Percentiles rank a stretch among this genome's conserved stretches.
phyloP scores from a whole-genome alignment of 2,888 invertebrate genomes.

The Drosophila trichaetosa region DNA sequence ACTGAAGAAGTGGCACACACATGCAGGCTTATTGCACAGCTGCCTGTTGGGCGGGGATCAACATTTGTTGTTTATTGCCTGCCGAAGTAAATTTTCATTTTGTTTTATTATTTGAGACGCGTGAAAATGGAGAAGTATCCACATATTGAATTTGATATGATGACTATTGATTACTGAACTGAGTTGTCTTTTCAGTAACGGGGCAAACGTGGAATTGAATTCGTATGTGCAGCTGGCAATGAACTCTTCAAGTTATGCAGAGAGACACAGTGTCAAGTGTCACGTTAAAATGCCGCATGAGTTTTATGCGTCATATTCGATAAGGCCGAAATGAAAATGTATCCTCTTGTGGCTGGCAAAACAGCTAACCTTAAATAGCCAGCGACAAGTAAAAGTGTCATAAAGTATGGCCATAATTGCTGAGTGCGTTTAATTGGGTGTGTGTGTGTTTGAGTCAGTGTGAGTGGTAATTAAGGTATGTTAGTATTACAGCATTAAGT shows the following conservation, averaged over 20 bases:
- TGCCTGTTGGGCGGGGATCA: conserved; percentile 34
- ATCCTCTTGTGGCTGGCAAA: conserved; percentile 19
- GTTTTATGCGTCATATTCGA: conserved; percentile 60
- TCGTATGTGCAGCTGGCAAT: conserved; percentile 19
- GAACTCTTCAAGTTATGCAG: conserved; percentile 48
- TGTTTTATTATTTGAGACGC: conserved; percentile 63
- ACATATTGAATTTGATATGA: conserved; percentile 71
- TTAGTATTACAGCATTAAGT: background rate
- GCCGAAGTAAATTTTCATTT: conserved; percentile 76
- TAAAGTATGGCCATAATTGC: conserved; percentile 55
- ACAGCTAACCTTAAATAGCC: background rate
- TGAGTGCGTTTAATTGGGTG: conserved; percentile 54
- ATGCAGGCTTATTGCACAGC: conserved; percentile 15
- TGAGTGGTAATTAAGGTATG: conserved; percentile 21
- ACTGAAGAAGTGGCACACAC: background rate
- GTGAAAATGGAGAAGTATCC: conserved; percentile 27
- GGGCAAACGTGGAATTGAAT: conserved; percentile 17
- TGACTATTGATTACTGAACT: conserved; percentile 48
- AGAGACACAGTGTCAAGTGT: conserved; percentile 42
- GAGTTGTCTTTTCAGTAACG: conserved; percentile 24
- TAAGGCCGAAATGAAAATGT: conserved; percentile 52
- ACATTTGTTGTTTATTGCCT: conserved; percentile 75
- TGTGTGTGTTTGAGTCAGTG: background rate
- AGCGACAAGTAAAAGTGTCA: conserved; percentile 25
- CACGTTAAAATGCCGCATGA: conserved; percentile 65